These are phyloP conservation scores for Rutpela maculata DNA, from an alignment of 2,888 invertebrate genomes.

Conservation along the genomic window DNA sequence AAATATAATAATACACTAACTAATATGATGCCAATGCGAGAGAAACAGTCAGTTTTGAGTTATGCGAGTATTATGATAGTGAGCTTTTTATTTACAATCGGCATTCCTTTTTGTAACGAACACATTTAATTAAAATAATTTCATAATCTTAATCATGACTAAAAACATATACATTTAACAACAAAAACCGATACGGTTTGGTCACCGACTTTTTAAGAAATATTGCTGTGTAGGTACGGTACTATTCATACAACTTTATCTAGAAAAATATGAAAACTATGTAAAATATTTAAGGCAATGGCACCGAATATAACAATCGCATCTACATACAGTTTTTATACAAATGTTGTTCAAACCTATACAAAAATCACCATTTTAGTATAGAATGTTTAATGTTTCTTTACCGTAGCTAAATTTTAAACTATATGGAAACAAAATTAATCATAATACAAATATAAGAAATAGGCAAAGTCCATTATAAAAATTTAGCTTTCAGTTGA, in stretches of 20 bases:
- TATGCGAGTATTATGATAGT: slow-evolving; percentile 57
- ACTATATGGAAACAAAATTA: slow-evolving; percentile 44
- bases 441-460: slow-evolving; percentile 22
- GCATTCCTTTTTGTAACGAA: slow-evolving; percentile 25
- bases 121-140: slow-evolving; percentile 25
- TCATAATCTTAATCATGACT: slow-evolving; percentile 30
- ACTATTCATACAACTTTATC: slow-evolving; percentile 57
- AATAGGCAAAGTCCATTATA: slow-evolving; percentile 32
- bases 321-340: slow-evolving; percentile 57
- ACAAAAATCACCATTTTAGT: slow-evolving; percentile 47
- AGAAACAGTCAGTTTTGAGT: slow-evolving; percentile 52
- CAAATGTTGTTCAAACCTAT: slow-evolving; percentile 51
- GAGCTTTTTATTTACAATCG: slow-evolving; percentile 56
- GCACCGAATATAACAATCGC: slow-evolving; percentile 62
- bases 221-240: slow-evolving; percentile 57
- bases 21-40: slow-evolving; percentile 56
- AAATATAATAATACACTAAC: slow-evolving; percentile 33
- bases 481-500: slow-evolving; percentile 27
- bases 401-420: slow-evolving; percentile 42
- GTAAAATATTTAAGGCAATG: slow-evolving; percentile 66
- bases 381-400: slow-evolving; percentile 46
- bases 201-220: slow-evolving; percentile 52
- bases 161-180: slow-evolving; percentile 52
- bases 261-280: slow-evolving; percentile 69
- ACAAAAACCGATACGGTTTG: slow-evolving; percentile 61